Base-by-base conservation (phyloP, 2,113 vertebrate species). In the Phalacrocorax brasilianus region DNA sequence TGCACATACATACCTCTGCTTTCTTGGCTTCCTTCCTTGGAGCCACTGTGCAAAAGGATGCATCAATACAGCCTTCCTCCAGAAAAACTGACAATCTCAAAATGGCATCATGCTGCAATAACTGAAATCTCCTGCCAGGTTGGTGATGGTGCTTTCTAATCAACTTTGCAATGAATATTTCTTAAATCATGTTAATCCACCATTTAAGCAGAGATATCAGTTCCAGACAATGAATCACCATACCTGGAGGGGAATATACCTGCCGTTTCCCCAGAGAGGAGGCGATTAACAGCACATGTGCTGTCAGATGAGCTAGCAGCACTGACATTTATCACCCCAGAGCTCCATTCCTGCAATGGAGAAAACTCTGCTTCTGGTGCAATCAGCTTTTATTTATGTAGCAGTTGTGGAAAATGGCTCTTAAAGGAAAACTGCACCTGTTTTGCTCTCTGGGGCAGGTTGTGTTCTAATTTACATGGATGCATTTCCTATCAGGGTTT, bases 331-430 rank as follows among this genome's bases (percentile, higher is more conserved):
- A 95, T 97, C 91, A 97, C 66, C 79, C 85, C 86, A 40, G 85
- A 97, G 93, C 87, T 95, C 79, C 78, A 80, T 72, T 42, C 67
- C 86, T 85, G 92, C 61, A 52, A 89, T 9, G 91, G 89, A 91
- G 85, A 85, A 74, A 95, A 95, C 88, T 61, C 73, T 63, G 70
- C 75, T 95, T 80, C 92, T 94, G 70, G 66, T 73, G 87, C 92
- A 95, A 97, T 97, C 92, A 85, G 85, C 94, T 97, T 95, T 97
- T 97, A 97, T 97, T 97, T 97, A 97, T 96, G 95, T 93, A 84
- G 83, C 11, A 14, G 30, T 71, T 90, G 76, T 80, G 58, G 65
- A 90, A 93, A 95, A 82, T 7, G 44, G 56, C 76, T 95, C 93
- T 96, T 93, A 95, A 96, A 95, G 94, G 85, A 88, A 92, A 95